phyloP scores from a whole-genome alignment of 2,113 vertebrate species.

The Arothron firmamentum region DNA sequence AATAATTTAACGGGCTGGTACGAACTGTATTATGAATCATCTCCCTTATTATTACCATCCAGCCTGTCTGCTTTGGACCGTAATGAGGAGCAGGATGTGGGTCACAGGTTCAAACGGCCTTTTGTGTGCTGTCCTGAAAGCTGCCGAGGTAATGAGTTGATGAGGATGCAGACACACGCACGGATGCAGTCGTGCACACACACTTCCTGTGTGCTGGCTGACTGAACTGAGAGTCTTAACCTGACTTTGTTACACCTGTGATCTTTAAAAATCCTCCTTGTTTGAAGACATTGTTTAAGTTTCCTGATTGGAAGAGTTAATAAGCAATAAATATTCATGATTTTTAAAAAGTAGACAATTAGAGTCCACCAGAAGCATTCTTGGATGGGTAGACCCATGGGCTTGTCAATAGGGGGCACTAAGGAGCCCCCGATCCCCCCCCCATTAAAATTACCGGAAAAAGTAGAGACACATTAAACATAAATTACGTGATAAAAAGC shows the following conservation, averaged over 20 bases:
- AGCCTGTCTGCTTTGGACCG: constrained; percentile 19
- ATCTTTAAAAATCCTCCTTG: constrained; percentile 58
- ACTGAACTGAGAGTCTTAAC: constrained; percentile 38
- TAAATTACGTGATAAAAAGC: too few species aligned
- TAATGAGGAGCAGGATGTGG: constrained; percentile 49
- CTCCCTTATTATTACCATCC: constrained; percentile 19
- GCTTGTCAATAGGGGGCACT: too few species aligned
- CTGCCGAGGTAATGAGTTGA: constrained; percentile 48
- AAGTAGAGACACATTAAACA: too few species aligned
- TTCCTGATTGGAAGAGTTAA: constrained; percentile 61
- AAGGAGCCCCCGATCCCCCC: too few species aligned
- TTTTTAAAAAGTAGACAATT: constrained; percentile 22
- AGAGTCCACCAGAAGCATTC: constrained; percentile 38
- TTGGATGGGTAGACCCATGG: constrained; percentile 7
- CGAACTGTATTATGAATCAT: constrained; percentile 20
- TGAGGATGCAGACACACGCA: constrained; percentile 35
- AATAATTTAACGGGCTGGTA: constrained; percentile 14
- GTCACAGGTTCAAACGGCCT: constrained; percentile 45
- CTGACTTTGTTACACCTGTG: constrained; percentile 57
- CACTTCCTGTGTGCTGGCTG: constrained; percentile 42
- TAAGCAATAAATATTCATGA: constrained; percentile 68
- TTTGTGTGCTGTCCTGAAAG: constrained; percentile 37
- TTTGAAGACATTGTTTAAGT: constrained; percentile 53
- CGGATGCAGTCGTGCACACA: not conserved
- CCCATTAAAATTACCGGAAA: too few species aligned